These are phyloP conservation scores for Polydrusus pterygomalis DNA, from an alignment of 2,888 invertebrate genomes.

Conservation along the genomic window DNA sequence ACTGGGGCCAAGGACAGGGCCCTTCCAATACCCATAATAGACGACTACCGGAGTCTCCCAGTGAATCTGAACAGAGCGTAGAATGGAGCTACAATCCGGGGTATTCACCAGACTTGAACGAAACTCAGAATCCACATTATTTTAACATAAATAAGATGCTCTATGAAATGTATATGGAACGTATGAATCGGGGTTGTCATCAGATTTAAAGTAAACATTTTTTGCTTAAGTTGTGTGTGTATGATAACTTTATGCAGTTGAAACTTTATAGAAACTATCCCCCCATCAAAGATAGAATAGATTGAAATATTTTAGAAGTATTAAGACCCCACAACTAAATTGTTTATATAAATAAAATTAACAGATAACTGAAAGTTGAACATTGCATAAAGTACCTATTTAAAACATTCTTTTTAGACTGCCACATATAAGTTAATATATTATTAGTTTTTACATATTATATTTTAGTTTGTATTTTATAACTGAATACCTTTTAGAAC, in stretches of 20 bases:
- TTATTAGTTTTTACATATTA: constrained; percentile 19
- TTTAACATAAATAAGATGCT: constrained; percentile 90
- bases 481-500: neutral
- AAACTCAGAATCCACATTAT: constrained; percentile 88
- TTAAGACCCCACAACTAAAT: no score
- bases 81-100: constrained; percentile 70
- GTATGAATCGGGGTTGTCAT: constrained; percentile 78
- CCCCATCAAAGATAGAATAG: neutral
- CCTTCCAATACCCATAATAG: constrained; percentile 43
- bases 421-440: constrained; percentile 19
- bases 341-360: no score
- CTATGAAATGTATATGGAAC: constrained; percentile 88
- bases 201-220: constrained; percentile 51
- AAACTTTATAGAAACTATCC: neutral
- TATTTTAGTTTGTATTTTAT: neutral
- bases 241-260: constrained; percentile 33
- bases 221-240: constrained; percentile 9
- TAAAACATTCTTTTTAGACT: constrained; percentile 30
- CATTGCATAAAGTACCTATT: constrained; percentile 11
- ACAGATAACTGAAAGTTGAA: neutral
- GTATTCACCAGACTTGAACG: constrained; percentile 86
- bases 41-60: constrained; percentile 66
- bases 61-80: constrained; percentile 66
- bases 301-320: no score
- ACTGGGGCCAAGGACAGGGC: constrained; percentile 40